Percentiles rank a stretch among this genome's conserved stretches.
Conservation (phyloP, 2,888 invertebrate genomes). For the Drosophila yooni region DNA sequence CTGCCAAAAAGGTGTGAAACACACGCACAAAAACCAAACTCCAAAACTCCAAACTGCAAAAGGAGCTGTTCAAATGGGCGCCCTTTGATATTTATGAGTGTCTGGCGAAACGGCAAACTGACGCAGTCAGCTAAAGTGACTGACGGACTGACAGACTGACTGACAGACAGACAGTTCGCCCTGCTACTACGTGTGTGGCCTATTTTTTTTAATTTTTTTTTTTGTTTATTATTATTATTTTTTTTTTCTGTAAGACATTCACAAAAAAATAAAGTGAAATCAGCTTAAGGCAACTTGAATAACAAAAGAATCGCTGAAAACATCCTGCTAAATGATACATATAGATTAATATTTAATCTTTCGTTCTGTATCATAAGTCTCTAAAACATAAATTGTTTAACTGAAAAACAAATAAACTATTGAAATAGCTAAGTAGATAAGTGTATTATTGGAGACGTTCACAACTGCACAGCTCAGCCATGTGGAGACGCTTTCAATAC, state of each 20-base stretch:
- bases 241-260: neutral
- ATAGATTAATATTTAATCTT: neutral
- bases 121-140: conserved; percentile 23
- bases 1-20: conserved; percentile 68
- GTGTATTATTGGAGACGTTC: neutral
- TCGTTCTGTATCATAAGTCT: neutral
- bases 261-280: conserved; percentile 17
- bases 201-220: conserved; percentile 13
- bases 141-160: conserved; percentile 18
- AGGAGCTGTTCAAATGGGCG: conserved; percentile 39
- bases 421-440: neutral
- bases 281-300: neutral
- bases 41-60: conserved; percentile 13
- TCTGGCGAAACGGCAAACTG: conserved; percentile 43
- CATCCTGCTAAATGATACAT: neutral
- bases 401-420: neutral
- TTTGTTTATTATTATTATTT: neutral
- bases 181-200: conserved; percentile 55
- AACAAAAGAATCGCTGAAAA: neutral
- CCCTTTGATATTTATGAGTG: conserved; percentile 65
- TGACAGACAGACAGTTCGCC: conserved; percentile 31
- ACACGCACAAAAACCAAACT: conserved; percentile 47
- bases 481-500: neutral
- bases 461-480: neutral
- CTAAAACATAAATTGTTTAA: too few species aligned